Evolutionary conservation across 2,888 invertebrate genomes (phyloP).

Genomic region (Diloba caeruleocephala): DNA sequence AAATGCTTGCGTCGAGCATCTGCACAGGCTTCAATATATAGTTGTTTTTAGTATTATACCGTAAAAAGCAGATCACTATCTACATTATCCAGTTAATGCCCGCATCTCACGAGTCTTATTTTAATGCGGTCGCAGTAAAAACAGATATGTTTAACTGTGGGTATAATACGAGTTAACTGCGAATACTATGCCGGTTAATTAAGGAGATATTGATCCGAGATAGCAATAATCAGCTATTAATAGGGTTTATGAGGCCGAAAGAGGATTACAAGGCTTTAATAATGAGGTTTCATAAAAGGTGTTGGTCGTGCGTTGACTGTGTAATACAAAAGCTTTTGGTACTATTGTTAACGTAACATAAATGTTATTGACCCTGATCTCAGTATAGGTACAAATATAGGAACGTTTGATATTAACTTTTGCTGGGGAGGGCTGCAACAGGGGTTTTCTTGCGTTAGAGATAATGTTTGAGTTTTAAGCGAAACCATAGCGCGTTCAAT

Average conservation of each 20-base stretch:
- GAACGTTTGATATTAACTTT: too few species aligned
- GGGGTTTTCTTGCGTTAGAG: too few species aligned
- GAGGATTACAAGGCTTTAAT: constrained; percentile 36
- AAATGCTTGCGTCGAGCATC: too few species aligned
- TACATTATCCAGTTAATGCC: constrained; percentile 5
- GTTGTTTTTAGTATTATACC: background rate
- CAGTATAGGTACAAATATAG: too few species aligned
- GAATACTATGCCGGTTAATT: constrained; percentile 28
- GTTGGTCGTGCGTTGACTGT: background rate
- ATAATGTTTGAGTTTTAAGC: too few species aligned
- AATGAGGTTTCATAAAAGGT: constrained; percentile 14
- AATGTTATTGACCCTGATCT: too few species aligned
- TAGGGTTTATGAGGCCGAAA: constrained; percentile 27
- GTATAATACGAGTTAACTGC: constrained; percentile 8
- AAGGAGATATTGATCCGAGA: constrained; percentile 27
- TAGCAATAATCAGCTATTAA: constrained; percentile 38
- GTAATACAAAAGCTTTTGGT: background rate
- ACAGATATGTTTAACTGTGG: background rate
- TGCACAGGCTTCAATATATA: too few species aligned
- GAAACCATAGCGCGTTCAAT: too few species aligned
- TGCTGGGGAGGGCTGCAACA: too few species aligned
- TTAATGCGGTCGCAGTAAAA: constrained; percentile 12
- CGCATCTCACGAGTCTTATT: constrained; percentile 6
- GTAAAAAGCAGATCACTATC: background rate
- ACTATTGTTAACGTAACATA: background rate